These are phyloP conservation scores for Diorhabda sublineata DNA, from an alignment of 1,140 invertebrate species.

Conservation along the genomic window DNA sequence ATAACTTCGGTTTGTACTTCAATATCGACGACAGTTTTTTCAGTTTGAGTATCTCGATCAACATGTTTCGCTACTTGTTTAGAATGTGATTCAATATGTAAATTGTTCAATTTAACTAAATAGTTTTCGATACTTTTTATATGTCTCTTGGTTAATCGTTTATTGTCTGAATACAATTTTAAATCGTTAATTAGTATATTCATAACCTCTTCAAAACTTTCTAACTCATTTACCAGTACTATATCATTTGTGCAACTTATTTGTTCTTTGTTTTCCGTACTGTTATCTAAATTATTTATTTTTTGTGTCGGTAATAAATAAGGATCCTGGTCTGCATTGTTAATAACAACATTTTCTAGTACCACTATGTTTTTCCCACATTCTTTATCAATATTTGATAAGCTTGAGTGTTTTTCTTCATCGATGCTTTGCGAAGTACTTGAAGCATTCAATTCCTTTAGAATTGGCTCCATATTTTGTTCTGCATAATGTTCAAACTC, in stretches of 20 bases:
- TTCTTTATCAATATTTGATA: too few relatives aligned
- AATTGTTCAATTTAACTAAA: not conserved
- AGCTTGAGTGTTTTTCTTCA: too few relatives aligned
- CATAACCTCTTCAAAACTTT: not conserved
- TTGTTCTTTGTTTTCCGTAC: not conserved
- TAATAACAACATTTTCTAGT: slow-evolving; percentile 5
- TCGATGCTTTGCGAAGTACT: too few relatives aligned
- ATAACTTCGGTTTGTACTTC: slow-evolving; percentile 1
- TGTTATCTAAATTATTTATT: not conserved
- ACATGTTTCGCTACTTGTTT: not conserved
- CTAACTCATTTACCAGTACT: not conserved
- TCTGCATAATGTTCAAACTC: not conserved
- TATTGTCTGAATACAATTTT: not conserved
- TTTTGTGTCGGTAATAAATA: slow-evolving; percentile 12
- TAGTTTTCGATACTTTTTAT: not conserved
- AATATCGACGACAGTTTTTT: slow-evolving; percentile 4
- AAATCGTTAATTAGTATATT: not conserved
- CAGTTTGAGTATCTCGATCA: not conserved
- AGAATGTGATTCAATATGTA: not conserved
- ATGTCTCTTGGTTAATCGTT: not conserved
- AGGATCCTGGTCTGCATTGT: not conserved
- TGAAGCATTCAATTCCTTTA: too few relatives aligned
- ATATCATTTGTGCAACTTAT: not conserved
- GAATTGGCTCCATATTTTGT: not conserved
- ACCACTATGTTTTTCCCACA: not conserved